Percentiles rank a stretch among this genome's conserved stretches.
Evolutionary conservation across 2,888 invertebrate genomes (phyloP).

Genomic region (Melinaea marsaeus): DNA sequence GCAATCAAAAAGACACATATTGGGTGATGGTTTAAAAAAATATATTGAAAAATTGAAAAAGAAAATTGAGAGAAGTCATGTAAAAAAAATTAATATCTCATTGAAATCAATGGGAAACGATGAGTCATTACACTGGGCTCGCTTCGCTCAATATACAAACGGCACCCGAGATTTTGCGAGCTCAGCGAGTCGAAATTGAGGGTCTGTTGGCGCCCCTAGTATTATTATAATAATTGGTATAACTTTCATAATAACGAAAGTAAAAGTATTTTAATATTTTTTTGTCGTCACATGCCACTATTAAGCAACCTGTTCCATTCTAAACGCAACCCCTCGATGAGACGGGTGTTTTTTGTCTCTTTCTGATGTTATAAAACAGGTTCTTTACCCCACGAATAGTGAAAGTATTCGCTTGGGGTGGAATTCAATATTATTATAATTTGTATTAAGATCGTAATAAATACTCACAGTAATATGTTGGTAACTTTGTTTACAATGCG

Average conservation of each 20-base stretch:
- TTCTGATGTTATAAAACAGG: constrained; percentile 25
- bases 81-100: too few species aligned
- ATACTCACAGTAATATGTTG: background rate
- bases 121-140: too few species aligned
- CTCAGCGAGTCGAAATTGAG: too few species aligned
- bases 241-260: constrained; percentile 7
- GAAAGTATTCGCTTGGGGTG: constrained; percentile 18
- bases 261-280: constrained; percentile 12
- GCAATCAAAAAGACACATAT: too few species aligned
- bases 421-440: constrained; percentile 11
- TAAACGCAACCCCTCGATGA: constrained; percentile 1
- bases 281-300: background rate
- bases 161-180: too few species aligned
- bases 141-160: too few species aligned
- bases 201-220: too few species aligned
- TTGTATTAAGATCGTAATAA: background rate
- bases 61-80: too few species aligned
- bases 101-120: too few species aligned
- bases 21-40: too few species aligned
- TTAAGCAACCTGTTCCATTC: background rate
- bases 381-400: constrained; percentile 23
- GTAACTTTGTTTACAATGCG: background rate
- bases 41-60: too few species aligned
- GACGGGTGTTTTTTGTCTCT: constrained; percentile 16
- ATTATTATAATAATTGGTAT: constrained; percentile 6